Evolutionary conservation across 2,888 invertebrate species (phyloP), one percentile per base, ranked within the genome.

Genomic region (Pseudanteris insignis): DNA sequence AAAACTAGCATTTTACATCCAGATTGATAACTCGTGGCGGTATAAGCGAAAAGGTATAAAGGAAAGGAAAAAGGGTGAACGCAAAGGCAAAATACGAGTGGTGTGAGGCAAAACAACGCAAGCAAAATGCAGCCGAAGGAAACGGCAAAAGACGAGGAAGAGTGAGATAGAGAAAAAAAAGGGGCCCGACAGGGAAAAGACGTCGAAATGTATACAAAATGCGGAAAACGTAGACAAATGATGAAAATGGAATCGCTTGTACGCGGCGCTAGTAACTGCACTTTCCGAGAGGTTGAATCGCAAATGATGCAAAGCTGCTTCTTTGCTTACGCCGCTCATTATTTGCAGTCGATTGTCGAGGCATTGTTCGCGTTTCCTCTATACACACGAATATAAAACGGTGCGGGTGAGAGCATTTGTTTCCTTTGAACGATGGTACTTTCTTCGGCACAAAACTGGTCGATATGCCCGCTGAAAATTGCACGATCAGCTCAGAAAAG

Each of bases 271-370:
- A n/a, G n/a, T n/a, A 32, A 36, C 41, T 14, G 34, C 36, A 21
- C 10, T 12, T 25, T 32, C 21, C 37, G 11, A 44, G 33, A 48
- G 50, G 38, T 33, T 10, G 28, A 30, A 41, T 46, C 46, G 51
- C 40, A 59, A 59, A 47, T 51, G 51, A 44, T 13, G 59, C 38
- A 51, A 59, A 51, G 59, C 51, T 50, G 51, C 51, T 53, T 60
- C 53, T 53, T 53, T 53, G 53, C 47, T 60, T 60, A 53, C 47
- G 59, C 33, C 33, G 57, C 58, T 44, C 53, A 53, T 58, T 58
- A 58, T 63, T 58, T 30, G 47, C 40, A 37, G 53, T 40, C 51
- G 57, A 44, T 62, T 44, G 53, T 57, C 38, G 38, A 15, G 14
- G 24, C 24, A 46, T 54, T 33, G 38, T 55, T 43, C 18, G 28